phyloP scores from a whole-genome alignment of 2,888 invertebrate genomes.

The Muscina levida region DNA sequence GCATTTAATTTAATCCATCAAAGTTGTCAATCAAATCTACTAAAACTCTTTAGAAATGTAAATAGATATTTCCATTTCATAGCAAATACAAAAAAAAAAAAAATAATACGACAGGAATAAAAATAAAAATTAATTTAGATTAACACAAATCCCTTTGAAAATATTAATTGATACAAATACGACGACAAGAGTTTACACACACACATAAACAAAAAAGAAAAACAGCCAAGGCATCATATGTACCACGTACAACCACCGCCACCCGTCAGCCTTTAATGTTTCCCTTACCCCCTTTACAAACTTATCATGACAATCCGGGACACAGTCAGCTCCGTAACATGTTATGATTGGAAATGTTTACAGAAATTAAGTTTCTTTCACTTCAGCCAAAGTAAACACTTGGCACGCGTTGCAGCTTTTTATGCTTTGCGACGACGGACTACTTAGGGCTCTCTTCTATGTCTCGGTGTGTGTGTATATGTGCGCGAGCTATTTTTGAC shows the following conservation, averaged over 20 bases:
- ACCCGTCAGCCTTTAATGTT: neutral
- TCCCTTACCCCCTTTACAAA: neutral
- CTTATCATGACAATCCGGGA: neutral
- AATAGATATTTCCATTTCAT: conserved; percentile 21
- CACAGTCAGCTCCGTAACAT: conserved; percentile 17
- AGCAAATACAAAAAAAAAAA: neutral
- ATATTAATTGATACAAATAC: conserved; percentile 58
- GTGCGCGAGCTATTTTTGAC: conserved; percentile 37
- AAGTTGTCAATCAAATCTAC: conserved; percentile 60
- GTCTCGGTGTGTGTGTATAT: neutral
- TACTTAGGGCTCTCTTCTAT: neutral
- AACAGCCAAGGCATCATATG: neutral
- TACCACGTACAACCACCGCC: neutral
- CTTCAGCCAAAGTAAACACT: conserved; percentile 59
- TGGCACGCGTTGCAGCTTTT: conserved; percentile 59
- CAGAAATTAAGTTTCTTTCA: conserved; percentile 59
- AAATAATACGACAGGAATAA: conserved; percentile 7
- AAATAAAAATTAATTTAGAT: conserved; percentile 52
- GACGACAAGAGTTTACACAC: too few species aligned
- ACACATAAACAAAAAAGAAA: neutral
- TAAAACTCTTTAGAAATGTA: conserved; percentile 33
- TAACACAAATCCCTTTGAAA: conserved; percentile 58
- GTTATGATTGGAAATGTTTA: conserved; percentile 51
- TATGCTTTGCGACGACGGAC: neutral
- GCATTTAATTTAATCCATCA: conserved; percentile 23